A percentile compares a stretch with the other conserved stretches of the same genome.
phyloP scores from a whole-genome alignment of 1,140 invertebrate genomes.

The Centruroides sculpturatus region DNA sequence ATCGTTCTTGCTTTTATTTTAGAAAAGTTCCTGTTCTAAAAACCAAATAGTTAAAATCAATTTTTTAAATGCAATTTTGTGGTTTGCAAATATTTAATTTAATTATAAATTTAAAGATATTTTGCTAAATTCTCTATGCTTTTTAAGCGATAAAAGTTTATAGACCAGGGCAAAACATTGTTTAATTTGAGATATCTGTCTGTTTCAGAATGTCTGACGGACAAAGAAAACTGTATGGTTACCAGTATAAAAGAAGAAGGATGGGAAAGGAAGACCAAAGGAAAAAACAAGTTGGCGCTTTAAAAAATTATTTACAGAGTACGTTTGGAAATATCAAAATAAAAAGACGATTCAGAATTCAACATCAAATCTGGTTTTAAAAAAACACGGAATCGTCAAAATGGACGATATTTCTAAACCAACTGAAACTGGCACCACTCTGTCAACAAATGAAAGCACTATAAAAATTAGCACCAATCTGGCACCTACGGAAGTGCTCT shows the following conservation, averaged over 20 bases:
- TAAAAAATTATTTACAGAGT: background rate
- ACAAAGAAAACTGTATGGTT: slow-evolving; percentile 1
- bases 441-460: background rate
- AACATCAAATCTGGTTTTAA: background rate
- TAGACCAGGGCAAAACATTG: background rate
- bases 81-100: no score
- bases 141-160: no score
- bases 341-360: background rate
- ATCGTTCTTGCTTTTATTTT: no score
- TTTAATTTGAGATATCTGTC: background rate
- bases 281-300: slow-evolving; percentile 1
- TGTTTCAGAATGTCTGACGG: background rate
- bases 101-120: no score
- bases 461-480: background rate
- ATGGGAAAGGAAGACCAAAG: slow-evolving; percentile 2
- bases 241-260: slow-evolving; percentile 4
- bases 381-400: background rate
- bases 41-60: no score
- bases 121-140: no score
- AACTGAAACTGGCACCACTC: background rate
- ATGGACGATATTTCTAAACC: background rate
- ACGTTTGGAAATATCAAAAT: background rate
- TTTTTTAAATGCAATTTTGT: no score
- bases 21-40: no score
- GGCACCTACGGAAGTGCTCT: no score